Conservation (phyloP, 2,888 invertebrate genomes). For the Lacanobia oleracea region DNA sequence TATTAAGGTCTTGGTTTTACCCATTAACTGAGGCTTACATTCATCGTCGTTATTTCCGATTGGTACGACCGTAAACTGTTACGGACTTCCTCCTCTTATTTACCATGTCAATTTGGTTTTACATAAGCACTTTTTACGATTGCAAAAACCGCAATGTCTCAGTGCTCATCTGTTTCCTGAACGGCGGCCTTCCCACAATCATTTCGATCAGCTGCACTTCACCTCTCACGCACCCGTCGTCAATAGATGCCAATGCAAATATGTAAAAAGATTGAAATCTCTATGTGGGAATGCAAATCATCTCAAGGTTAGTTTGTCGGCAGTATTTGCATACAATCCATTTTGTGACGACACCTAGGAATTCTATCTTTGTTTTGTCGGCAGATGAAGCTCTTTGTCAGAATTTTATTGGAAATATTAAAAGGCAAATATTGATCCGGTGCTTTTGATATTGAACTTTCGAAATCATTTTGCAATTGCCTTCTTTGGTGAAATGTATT, state of each 20-base stretch:
- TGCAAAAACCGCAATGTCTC: conserved; percentile 52
- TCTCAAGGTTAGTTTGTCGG: conserved; percentile 74
- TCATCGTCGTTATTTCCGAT: conserved; percentile 16
- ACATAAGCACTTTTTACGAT: conserved; percentile 30
- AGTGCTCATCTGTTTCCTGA: conserved; percentile 47
- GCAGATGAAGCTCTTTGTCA: conserved; percentile 36
- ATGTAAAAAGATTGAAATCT: conserved; percentile 71
- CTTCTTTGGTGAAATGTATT: not conserved
- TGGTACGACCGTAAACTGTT: conserved; percentile 18
- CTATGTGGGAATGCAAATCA: conserved; percentile 76
- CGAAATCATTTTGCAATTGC: not conserved
- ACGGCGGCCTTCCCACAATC: conserved; percentile 45
- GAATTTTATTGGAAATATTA: conserved; percentile 27
- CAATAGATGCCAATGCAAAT: conserved; percentile 72
- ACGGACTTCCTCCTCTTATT: conserved; percentile 42
- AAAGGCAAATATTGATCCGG: not conserved
- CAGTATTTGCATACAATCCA: conserved; percentile 84
- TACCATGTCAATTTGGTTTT: conserved; percentile 40
- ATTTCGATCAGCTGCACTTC: conserved; percentile 55
- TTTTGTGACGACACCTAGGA: conserved; percentile 74
- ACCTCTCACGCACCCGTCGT: conserved; percentile 62
- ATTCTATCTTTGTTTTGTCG: conserved; percentile 57
- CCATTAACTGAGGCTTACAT: not conserved
- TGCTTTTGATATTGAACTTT: conserved; percentile 2
- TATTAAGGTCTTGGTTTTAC: not conserved